phyloP scores from a whole-genome alignment of 1,140 invertebrate species.

The Kradibia gibbosae region DNA sequence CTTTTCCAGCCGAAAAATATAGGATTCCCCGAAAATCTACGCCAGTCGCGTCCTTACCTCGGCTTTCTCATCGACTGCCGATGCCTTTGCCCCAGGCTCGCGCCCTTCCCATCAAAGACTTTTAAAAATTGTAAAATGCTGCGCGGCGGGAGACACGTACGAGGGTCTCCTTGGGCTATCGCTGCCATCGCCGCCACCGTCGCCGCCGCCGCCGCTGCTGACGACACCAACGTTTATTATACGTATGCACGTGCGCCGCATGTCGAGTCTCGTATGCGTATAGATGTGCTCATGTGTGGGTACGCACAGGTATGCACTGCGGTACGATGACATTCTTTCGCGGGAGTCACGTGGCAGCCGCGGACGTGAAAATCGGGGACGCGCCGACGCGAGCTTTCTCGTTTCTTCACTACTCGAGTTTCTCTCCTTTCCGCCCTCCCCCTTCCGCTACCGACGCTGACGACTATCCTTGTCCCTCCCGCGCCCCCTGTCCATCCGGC shows the following conservation, averaged over 20 bases:
- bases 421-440: neutral
- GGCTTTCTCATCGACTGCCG: too few relatives aligned
- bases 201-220: neutral
- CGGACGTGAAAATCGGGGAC: slow-evolving; percentile 39
- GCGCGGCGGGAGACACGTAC: slow-evolving; percentile 14
- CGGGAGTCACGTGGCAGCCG: slow-evolving; percentile 25
- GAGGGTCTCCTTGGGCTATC: slow-evolving; percentile 5
- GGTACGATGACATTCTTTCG: slow-evolving; percentile 42
- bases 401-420: neutral
- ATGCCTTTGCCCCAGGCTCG: neutral
- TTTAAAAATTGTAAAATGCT: slow-evolving; percentile 43
- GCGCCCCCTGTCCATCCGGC: too few relatives aligned
- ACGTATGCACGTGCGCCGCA: slow-evolving; percentile 42
- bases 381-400: slow-evolving; percentile 15
- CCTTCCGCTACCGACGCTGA: too few relatives aligned
- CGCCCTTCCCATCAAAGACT: neutral
- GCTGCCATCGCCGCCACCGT: neutral
- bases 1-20: slow-evolving; percentile 22
- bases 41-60: slow-evolving; percentile 12
- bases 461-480: neutral
- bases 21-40: slow-evolving; percentile 35
- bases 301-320: neutral
- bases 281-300: neutral
- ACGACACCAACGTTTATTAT: slow-evolving; percentile 13
- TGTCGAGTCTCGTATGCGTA: neutral